Percentiles rank a stretch among this genome's conserved stretches.
These are phyloP conservation scores for Rhabdornis inornatus DNA, from an alignment of 2,113 vertebrate species.

Conservation along the genomic window DNA sequence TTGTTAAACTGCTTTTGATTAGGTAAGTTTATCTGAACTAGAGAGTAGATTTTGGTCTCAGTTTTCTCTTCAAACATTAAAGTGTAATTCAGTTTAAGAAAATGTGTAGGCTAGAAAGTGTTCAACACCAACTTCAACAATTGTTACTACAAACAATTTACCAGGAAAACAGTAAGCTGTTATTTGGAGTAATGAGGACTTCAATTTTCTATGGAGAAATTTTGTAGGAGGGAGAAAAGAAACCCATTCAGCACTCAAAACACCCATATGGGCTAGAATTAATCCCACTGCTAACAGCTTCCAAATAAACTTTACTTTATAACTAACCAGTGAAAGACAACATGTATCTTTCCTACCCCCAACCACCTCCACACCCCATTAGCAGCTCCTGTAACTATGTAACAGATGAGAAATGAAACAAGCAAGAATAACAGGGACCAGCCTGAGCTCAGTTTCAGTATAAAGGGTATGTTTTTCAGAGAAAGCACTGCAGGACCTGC, in stretches of 20 bases:
- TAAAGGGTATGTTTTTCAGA: neutral
- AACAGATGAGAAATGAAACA: neutral
- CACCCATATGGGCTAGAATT: neutral
- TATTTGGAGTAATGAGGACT: neutral
- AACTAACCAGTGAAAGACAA: neutral
- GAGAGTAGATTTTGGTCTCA: neutral
- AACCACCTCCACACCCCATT: neutral
- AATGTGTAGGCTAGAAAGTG: neutral
- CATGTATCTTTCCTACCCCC: neutral
- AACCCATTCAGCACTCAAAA: neutral
- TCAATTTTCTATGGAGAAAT: neutral
- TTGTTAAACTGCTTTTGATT: neutral
- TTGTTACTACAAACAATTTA: neutral
- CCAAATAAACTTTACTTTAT: neutral
- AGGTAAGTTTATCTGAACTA: neutral
- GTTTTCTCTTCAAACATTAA: neutral
- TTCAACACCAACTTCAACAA: neutral
- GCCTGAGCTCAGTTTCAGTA: neutral
- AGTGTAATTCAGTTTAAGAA: neutral
- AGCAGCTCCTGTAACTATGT: neutral
- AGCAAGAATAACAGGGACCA: rapidly evolving
- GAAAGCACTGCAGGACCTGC: neutral
- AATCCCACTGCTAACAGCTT: neutral
- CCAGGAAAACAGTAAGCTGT: neutral
- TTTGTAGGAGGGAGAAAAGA: neutral